phyloP scores from a whole-genome alignment of 1,140 invertebrate genomes.

The Drosophila sucinea region DNA sequence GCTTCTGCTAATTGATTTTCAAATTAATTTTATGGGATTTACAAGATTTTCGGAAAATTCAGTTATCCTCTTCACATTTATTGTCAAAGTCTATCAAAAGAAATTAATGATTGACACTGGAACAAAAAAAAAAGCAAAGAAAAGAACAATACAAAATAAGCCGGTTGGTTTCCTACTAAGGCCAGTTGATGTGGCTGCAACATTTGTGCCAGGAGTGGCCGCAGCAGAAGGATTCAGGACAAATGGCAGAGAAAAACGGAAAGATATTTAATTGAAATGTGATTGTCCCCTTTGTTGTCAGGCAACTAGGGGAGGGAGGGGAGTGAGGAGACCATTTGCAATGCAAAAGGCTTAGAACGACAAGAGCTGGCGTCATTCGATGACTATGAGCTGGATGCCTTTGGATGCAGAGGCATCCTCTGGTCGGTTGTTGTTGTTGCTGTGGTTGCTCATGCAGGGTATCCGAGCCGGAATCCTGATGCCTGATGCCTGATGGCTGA shows the following conservation, averaged over 20 bases:
- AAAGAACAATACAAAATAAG: constrained; percentile 6
- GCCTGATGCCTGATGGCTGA: constrained; percentile 20
- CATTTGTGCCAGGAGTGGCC: constrained; percentile 18
- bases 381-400: constrained; percentile 1
- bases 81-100: constrained; percentile 21
- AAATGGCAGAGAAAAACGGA: constrained; percentile 33
- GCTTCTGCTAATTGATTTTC: constrained; percentile 69
- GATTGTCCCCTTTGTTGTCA: constrained; percentile 39
- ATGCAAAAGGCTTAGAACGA: constrained; percentile 47
- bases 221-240: constrained; percentile 24
- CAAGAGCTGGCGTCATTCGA: constrained; percentile 33
- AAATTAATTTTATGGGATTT: constrained; percentile 72
- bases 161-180: constrained; percentile 13
- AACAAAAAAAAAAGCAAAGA: constrained; percentile 28
- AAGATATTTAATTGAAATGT: constrained; percentile 69
- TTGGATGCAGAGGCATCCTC: constrained; percentile 12
- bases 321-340: constrained; percentile 31
- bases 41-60: constrained; percentile 32
- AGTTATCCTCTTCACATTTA: constrained; percentile 10
- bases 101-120: constrained; percentile 48
- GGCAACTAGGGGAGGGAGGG: constrained; percentile 19
- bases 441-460: not conserved
- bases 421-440: constrained; percentile 34
- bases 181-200: constrained; percentile 27
- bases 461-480: not conserved